Percentiles rank a stretch among this genome's conserved stretches.
Evolutionary conservation across 2,888 invertebrate species (phyloP).

Genomic region (Volucella inanis): DNA sequence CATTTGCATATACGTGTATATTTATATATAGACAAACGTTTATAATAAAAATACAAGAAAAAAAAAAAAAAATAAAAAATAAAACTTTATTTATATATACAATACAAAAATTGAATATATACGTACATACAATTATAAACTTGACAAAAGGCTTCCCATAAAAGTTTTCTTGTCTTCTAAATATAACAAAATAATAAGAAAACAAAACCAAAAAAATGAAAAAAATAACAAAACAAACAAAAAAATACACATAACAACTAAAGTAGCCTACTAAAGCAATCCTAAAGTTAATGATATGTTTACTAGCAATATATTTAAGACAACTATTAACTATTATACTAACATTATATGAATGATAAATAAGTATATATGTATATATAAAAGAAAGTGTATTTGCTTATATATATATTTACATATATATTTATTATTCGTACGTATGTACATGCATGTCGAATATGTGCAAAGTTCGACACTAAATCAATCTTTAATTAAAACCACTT

Average conservation of each 20-base stretch:
- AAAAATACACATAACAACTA: slow-evolving; percentile 63
- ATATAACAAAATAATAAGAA: slow-evolving; percentile 1
- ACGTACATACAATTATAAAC: slow-evolving; percentile 59
- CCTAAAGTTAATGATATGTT: slow-evolving; percentile 72
- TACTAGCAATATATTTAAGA: slow-evolving; percentile 69
- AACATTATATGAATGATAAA: slow-evolving; percentile 10
- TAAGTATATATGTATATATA: slow-evolving; percentile 64
- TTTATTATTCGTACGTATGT: slow-evolving; percentile 27
- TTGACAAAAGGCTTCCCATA: slow-evolving; percentile 70
- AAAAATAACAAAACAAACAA: background rate
- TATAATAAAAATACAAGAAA: slow-evolving; percentile 20
- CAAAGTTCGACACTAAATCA: slow-evolving; percentile 65
- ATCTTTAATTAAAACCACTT: slow-evolving; percentile 38
- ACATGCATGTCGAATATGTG: slow-evolving; percentile 44
- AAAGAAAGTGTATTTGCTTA: slow-evolving; percentile 58
- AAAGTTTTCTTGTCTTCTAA: slow-evolving; percentile 71
- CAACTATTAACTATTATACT: slow-evolving; percentile 27
- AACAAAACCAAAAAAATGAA: no score
- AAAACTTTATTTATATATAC: slow-evolving; percentile 66
- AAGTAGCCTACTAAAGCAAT: slow-evolving; percentile 74
- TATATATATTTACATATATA: slow-evolving; percentile 64
- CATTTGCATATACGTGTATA: background rate
- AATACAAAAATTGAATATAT: slow-evolving; percentile 35
- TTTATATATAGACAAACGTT: background rate
- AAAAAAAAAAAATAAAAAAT: slow-evolving; percentile 34